Conservation (phyloP, 2,797 vertebrate genomes). For the Ctenochaetus hawaiiensis region DNA sequence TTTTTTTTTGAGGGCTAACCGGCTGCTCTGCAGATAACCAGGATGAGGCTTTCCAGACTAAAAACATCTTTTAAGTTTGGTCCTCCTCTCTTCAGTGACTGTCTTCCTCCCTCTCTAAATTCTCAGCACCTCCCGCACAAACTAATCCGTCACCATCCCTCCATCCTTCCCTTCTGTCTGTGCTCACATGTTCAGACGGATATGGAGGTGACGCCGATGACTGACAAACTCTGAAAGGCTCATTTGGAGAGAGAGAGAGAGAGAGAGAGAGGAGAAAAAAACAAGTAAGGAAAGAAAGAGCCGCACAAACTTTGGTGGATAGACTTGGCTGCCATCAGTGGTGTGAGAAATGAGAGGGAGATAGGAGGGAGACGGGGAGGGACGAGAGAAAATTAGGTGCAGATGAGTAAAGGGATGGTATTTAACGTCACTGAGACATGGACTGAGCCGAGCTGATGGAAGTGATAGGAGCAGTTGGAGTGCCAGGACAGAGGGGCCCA, state of each 20-base stretch:
- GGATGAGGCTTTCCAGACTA: conserved; percentile 19
- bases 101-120: conserved; percentile 31
- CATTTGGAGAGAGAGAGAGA: conserved; percentile 48
- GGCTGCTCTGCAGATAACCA: conserved; percentile 3
- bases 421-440: conserved; percentile 60
- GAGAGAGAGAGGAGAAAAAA: conserved; percentile 26
- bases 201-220: conserved; percentile 70
- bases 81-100: conserved; percentile 20
- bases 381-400: conserved; percentile 66
- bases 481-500: conserved; percentile 55
- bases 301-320: conserved; percentile 26
- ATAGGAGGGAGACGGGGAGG: conserved; percentile 39
- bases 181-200: conserved; percentile 58
- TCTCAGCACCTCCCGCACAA: conserved; percentile 35
- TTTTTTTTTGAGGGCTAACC: neutral
- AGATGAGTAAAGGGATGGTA: conserved; percentile 71
- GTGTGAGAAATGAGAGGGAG: conserved; percentile 51
- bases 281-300: conserved; percentile 16
- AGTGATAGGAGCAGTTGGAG: conserved; percentile 49
- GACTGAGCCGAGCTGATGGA: conserved; percentile 56
- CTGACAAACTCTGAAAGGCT: conserved; percentile 68
- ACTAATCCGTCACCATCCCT: conserved; percentile 60
- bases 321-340: conserved; percentile 48
- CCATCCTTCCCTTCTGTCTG: conserved; percentile 41
- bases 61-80: conserved; percentile 21